These are phyloP conservation scores for Zaprionus camerounensis DNA, from an alignment of 1,140 invertebrate genomes.

Conservation along the genomic window DNA sequence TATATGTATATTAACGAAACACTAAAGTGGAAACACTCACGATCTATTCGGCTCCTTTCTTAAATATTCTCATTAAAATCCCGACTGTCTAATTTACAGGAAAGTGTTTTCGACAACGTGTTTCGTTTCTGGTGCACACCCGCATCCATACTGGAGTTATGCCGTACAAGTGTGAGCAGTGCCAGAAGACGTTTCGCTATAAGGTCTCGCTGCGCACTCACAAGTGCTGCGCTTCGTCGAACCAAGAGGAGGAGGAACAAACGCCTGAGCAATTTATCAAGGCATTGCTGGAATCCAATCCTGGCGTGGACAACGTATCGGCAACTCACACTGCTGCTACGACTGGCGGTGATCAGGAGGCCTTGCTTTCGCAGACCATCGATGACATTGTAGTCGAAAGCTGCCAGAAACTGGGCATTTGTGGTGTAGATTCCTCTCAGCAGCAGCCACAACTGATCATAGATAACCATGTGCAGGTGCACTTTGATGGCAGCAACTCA, in stretches of 20 bases:
- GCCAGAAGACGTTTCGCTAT: conserved; percentile 93
- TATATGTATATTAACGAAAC: too few species aligned
- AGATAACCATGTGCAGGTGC: conserved; percentile 32
- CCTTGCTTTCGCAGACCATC: conserved; percentile 72
- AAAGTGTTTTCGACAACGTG: conserved; percentile 93
- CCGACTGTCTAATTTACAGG: conserved; percentile 86
- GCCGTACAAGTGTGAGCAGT: conserved; percentile 91
- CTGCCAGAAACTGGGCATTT: conserved; percentile 82
- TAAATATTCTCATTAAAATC: background rate
- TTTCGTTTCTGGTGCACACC: conserved; percentile 93
- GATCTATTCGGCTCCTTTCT: too few species aligned
- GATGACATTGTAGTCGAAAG: conserved; percentile 84
- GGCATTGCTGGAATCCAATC: conserved; percentile 64
- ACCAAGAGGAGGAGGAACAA: conserved; percentile 42
- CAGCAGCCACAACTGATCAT: conserved; percentile 44
- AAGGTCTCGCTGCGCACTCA: conserved; percentile 94
- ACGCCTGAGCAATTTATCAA: conserved; percentile 76
- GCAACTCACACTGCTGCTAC: conserved; percentile 46
- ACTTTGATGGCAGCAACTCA: conserved; percentile 59
- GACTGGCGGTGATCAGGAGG: conserved; percentile 58
- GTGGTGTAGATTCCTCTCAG: conserved; percentile 41
- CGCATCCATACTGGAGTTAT: conserved; percentile 89
- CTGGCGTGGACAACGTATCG: conserved; percentile 20
- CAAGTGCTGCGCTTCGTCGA: conserved; percentile 87
- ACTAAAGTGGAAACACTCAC: too few species aligned